Evolutionary conservation across 2,113 vertebrate species (phyloP).

Genomic region (Columbina picui): DNA sequence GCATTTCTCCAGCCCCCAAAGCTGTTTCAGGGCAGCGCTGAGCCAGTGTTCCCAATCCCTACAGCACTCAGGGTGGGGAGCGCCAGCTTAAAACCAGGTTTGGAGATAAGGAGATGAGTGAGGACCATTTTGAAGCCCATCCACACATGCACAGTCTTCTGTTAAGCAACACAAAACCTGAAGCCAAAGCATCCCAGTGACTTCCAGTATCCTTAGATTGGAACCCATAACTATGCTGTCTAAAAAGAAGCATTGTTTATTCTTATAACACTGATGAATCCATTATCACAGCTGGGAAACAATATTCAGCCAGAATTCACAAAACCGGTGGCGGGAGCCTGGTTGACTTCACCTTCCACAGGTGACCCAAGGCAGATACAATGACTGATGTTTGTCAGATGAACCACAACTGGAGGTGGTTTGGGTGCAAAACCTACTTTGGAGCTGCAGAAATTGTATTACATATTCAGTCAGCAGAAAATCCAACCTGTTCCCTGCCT

Average conservation of each 20-base stretch:
- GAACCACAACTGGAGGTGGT: not conserved
- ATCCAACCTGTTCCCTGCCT: not conserved
- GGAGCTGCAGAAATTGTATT: not conserved
- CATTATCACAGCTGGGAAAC: not conserved
- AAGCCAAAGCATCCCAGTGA: not conserved
- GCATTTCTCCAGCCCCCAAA: not conserved
- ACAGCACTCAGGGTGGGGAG: rapidly evolving
- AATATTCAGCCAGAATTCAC: not conserved
- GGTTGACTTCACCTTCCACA: not conserved
- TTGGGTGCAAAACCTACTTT: not conserved
- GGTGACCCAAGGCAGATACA: rapidly evolving
- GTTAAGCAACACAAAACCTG: not conserved
- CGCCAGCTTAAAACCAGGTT: not conserved
- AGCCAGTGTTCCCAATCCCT: rapidly evolving
- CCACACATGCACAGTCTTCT: rapidly evolving
- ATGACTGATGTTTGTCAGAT: not conserved
- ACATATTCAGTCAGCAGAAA: not conserved
- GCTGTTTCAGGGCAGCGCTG: not conserved
- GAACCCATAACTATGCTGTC: rapidly evolving
- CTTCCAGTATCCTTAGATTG: not conserved
- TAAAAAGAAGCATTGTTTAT: not conserved
- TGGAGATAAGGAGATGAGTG: not conserved
- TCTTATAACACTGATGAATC: not conserved
- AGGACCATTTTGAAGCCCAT: not conserved
- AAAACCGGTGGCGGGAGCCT: not conserved